phyloP scores from a whole-genome alignment of 2,797 vertebrate genomes.

The Telmatherina bonti region DNA sequence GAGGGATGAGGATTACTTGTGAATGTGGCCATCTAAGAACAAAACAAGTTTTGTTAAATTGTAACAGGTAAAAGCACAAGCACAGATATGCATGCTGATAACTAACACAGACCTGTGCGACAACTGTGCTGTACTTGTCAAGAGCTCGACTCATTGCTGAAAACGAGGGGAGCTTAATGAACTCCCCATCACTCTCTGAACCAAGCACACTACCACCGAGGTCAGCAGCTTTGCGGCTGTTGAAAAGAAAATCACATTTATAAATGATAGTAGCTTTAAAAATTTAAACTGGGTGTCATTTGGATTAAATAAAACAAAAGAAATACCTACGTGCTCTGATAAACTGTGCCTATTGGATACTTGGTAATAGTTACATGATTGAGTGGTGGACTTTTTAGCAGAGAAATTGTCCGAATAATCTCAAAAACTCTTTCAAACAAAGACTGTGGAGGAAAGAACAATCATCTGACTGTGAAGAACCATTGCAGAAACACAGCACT shows the following conservation, averaged over 20 bases:
- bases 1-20: conserved; percentile 66
- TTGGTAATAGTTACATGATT: not conserved
- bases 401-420: conserved; percentile 49
- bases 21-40: conserved; percentile 72
- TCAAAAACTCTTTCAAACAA: conserved; percentile 60
- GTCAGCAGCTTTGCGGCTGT: conserved; percentile 18
- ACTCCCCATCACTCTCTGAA: conserved; percentile 36
- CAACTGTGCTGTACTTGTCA: not conserved
- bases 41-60: conserved; percentile 17
- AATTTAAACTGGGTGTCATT: not conserved
- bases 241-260: conserved; percentile 1
- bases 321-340: conserved; percentile 66
- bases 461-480: not conserved
- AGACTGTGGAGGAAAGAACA: conserved; percentile 38
- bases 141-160: conserved; percentile 33
- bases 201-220: conserved; percentile 58
- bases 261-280: not conserved
- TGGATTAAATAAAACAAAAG: not conserved
- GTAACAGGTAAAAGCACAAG: not conserved
- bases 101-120: conserved; percentile 70
- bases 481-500: not conserved
- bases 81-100: not conserved
- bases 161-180: conserved; percentile 61
- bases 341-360: conserved; percentile 65
- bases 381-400: not conserved